Percentiles rank a stretch among this genome's conserved stretches.
Conservation (phyloP, 2,888 invertebrate genomes). For the Muschampia plurimacula region DNA sequence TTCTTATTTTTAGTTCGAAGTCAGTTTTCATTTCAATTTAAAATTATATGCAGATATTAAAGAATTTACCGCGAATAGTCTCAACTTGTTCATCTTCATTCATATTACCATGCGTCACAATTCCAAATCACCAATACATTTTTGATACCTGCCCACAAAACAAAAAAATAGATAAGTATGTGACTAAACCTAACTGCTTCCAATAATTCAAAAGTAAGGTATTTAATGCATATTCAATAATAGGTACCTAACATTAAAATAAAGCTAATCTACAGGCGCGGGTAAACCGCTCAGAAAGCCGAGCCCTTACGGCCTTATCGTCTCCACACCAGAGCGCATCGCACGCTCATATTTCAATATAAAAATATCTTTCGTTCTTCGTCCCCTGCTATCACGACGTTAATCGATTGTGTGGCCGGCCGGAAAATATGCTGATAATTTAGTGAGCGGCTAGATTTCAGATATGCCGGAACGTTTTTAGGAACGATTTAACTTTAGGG, state of each 20-base stretch:
- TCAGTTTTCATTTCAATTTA: too few species aligned
- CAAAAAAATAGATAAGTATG: too few species aligned
- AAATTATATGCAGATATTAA: too few species aligned
- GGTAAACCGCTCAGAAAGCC: constrained; percentile 7
- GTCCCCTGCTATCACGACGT: constrained; percentile 29
- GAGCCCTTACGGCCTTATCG: constrained; percentile 34
- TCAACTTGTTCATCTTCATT: too few species aligned
- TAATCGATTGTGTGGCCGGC: constrained; percentile 37
- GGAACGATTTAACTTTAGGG: neutral
- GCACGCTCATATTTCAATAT: constrained; percentile 37
- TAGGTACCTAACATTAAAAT: neutral
- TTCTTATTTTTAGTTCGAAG: too few species aligned
- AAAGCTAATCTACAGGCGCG: neutral
- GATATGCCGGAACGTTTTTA: constrained; percentile 16
- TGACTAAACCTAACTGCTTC: too few species aligned
- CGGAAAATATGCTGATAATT: constrained; percentile 40
- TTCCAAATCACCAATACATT: too few species aligned
- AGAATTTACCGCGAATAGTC: neutral
- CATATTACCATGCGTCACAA: too few species aligned
- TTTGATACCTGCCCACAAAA: too few species aligned
- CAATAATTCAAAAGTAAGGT: neutral
- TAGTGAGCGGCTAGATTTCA: constrained; percentile 29
- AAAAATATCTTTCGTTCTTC: constrained; percentile 38
- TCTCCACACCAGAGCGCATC: constrained; percentile 36
- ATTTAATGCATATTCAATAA: neutral